phyloP scores from a whole-genome alignment of 2,888 invertebrate genomes.

The Napeogenes sylphis region DNA sequence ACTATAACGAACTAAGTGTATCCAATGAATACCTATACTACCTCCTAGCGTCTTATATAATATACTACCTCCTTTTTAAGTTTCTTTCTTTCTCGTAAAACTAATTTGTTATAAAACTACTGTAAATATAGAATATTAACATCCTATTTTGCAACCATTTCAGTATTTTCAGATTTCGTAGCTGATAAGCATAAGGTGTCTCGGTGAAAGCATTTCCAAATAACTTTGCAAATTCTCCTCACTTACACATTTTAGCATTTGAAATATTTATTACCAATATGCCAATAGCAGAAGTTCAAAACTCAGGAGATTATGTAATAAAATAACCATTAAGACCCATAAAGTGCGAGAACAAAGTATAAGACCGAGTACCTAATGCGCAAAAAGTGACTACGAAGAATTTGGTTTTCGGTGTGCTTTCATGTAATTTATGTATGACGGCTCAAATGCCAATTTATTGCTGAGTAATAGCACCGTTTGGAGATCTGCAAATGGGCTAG shows the following conservation, averaged over 20 bases:
- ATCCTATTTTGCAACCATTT: no score
- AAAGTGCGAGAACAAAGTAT: conserved; percentile 33
- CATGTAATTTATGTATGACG: conserved; percentile 76
- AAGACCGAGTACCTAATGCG: conserved; percentile 37
- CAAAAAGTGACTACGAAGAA: conserved; percentile 67
- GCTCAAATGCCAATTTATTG: conserved; percentile 77
- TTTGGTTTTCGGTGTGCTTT: conserved; percentile 66
- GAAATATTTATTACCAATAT: conserved; percentile 4
- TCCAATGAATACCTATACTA: no score
- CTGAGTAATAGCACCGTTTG: conserved; percentile 76
- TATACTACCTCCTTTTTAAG: no score
- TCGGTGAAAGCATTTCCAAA: neutral
- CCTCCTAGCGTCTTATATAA: no score
- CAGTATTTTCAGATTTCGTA: no score
- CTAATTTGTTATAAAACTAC: no score
- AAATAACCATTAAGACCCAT: conserved; percentile 24
- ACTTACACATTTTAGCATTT: conserved; percentile 1
- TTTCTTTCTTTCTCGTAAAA: no score
- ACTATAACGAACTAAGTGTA: no score
- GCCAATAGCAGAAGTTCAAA: conserved; percentile 13
- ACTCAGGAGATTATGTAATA: conserved; percentile 23
- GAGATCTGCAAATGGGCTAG: conserved; percentile 76
- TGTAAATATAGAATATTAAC: no score
- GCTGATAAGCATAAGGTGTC: neutral
- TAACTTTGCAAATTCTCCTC: neutral